phyloP scores from a whole-genome alignment of 1,140 invertebrate genomes.

The Drosophila erecta region DNA sequence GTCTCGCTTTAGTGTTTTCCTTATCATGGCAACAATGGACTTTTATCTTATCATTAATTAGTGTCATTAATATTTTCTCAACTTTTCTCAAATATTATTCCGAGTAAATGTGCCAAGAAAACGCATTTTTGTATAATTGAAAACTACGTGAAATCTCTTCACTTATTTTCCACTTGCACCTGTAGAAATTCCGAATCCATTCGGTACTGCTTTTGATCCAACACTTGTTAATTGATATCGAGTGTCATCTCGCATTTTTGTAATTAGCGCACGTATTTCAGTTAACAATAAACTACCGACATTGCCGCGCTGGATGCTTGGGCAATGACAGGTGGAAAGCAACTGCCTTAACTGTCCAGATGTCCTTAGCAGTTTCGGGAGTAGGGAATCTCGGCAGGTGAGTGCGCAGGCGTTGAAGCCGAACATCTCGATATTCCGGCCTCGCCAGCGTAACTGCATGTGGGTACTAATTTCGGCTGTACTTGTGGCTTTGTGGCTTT shows the following conservation, averaged over 20 bases:
- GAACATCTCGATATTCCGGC: neutral
- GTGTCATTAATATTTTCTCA: no score
- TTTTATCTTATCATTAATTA: neutral
- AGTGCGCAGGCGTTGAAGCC: conserved; percentile 44
- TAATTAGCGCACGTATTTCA: conserved; percentile 12
- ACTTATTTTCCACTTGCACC: neutral
- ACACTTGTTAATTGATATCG: conserved; percentile 19
- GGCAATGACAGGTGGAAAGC: conserved; percentile 31
- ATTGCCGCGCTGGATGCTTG: conserved; percentile 12
- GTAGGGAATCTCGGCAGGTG: neutral
- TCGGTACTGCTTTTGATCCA: conserved; percentile 14
- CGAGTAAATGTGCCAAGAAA: neutral
- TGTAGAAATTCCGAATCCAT: neutral
- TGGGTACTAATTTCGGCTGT: conserved; percentile 21
- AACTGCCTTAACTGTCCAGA: conserved; percentile 26
- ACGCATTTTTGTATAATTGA: neutral
- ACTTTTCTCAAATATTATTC: neutral
- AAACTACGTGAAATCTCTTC: neutral
- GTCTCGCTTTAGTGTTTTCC: neutral
- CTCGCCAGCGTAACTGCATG: conserved; percentile 15
- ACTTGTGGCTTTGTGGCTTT: conserved; percentile 36
- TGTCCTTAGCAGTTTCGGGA: conserved; percentile 11
- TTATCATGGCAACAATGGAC: neutral
- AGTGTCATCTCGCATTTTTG: conserved; percentile 22
- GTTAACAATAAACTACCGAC: neutral